phyloP scores from a whole-genome alignment of 1,140 invertebrate species.

The Cotesia glomerata region DNA sequence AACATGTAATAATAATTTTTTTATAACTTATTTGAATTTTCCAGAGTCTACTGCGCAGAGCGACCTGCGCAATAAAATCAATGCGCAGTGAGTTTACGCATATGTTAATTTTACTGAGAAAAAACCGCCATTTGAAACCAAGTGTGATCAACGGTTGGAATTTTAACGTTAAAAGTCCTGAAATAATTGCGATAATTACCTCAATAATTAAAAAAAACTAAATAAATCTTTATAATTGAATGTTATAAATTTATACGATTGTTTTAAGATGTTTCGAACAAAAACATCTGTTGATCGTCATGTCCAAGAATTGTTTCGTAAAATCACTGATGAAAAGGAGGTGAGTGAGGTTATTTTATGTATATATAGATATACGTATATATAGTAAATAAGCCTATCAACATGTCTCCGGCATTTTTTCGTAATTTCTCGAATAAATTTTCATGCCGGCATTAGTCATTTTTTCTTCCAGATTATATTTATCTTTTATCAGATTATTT shows the following conservation, averaged over 20 bases:
- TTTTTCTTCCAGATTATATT: conserved; percentile 12
- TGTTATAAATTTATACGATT: too few species aligned
- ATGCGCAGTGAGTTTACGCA: too few species aligned
- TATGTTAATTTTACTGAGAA: background rate
- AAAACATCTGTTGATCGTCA: conserved; percentile 76
- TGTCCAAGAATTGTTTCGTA: conserved; percentile 70
- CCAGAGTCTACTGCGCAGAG: background rate
- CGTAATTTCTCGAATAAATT: conserved; percentile 23
- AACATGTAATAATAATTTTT: too few species aligned
- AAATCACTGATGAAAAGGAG: conserved; percentile 71
- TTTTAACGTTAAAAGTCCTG: background rate
- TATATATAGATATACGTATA: conserved; percentile 1
- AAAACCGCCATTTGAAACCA: background rate
- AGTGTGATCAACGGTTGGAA: background rate
- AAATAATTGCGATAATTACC: background rate
- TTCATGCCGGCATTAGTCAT: conserved; percentile 8
- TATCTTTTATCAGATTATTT: too few species aligned
- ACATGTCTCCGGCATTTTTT: background rate
- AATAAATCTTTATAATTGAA: background rate
- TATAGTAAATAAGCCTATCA: background rate
- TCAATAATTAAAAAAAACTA: background rate
- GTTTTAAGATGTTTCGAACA: conserved; percentile 68
- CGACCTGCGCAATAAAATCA: too few species aligned
- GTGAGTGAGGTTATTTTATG: conserved; percentile 59
- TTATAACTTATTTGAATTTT: background rate